These are phyloP conservation scores for Psilopsiagon aymara DNA, from an alignment of 2,113 vertebrate genomes.

Conservation along the genomic window DNA sequence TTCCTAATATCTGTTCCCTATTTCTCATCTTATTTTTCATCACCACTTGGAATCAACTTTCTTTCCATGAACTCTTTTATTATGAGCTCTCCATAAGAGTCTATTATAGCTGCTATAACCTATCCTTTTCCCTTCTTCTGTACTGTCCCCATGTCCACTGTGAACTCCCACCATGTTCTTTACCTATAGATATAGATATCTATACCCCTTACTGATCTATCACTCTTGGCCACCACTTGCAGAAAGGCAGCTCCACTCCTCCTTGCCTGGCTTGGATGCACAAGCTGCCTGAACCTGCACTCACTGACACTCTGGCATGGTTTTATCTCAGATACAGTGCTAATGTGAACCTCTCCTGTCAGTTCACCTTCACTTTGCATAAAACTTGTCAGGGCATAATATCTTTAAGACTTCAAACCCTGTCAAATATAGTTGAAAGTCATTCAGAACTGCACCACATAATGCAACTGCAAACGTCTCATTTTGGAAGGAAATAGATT, in stretches of 20 bases:
- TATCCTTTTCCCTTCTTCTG: not conserved
- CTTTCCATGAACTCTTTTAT: not conserved
- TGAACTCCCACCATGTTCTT: not conserved
- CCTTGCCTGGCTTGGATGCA: accelerated
- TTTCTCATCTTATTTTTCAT: not conserved
- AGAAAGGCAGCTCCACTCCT: not conserved
- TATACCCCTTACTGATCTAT: not conserved
- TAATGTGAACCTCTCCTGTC: not conserved
- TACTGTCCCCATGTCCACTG: not conserved
- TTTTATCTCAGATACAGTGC: not conserved
- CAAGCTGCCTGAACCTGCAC: not conserved
- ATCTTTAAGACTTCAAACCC: not conserved
- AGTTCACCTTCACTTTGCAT: not conserved
- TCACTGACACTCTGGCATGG: not conserved
- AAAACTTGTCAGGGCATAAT: not conserved
- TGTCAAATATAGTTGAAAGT: not conserved
- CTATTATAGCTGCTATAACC: not conserved
- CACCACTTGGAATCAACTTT: not conserved
- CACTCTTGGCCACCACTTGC: not conserved
- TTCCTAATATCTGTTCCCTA: not conserved
- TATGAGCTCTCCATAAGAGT: not conserved
- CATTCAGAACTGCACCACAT: not conserved
- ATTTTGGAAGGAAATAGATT: not conserved
- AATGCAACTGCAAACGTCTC: not conserved
- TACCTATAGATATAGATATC: not conserved